Evolutionary conservation across 1,140 invertebrate genomes (phyloP), one percentile per base, ranked within the genome.

Genomic region (Rhyzopertha dominica): DNA sequence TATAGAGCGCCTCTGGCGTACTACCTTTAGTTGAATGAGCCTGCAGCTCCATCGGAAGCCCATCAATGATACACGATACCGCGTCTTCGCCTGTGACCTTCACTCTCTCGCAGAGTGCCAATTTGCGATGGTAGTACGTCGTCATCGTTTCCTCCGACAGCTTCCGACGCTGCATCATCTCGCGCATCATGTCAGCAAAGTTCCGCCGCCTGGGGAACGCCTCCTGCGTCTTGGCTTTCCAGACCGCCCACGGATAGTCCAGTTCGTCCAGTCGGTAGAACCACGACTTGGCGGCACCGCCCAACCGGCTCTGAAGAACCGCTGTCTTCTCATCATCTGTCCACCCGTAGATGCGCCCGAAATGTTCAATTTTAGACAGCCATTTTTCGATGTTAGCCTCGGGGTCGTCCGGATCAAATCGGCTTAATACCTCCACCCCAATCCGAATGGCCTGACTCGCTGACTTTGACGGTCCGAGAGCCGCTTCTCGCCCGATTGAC

Each of bases 51-150:
- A n/a, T n/a, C n/a, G n/a, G n/a, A n/a, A 58, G 25, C 25, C 56
- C 56, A 41, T 56, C 56, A 30, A 58, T 56, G 8, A 58, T 24
- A 28, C 56, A 58, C 3, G 56, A 58, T 9, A 58, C 56, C 13
- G 56, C 56, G 42, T 56, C 51, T 31, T 41, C 44, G 16, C 56
- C 56, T 17, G 47, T 53, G 12, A 58, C 51, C 29, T 58, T 58
- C 14, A 53, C 55, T 4, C 47, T 51, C 38, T 58, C 56, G 23
- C 46, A 45, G 24, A 58, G 44, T 34, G 55, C 55, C 30, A 58
- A 30, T 31, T 58, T 58, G 20, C 53, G 45, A 29, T 53, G 56
- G 35, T 48, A 58, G 23, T 58, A 58, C 22, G 52, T 47, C 5
- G 53, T 56, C 1, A 55, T 47, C 9, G 47, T 51, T 41, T 58